phyloP scores from a whole-genome alignment of 2,797 vertebrate genomes.

The Gorsachius magnificus region DNA sequence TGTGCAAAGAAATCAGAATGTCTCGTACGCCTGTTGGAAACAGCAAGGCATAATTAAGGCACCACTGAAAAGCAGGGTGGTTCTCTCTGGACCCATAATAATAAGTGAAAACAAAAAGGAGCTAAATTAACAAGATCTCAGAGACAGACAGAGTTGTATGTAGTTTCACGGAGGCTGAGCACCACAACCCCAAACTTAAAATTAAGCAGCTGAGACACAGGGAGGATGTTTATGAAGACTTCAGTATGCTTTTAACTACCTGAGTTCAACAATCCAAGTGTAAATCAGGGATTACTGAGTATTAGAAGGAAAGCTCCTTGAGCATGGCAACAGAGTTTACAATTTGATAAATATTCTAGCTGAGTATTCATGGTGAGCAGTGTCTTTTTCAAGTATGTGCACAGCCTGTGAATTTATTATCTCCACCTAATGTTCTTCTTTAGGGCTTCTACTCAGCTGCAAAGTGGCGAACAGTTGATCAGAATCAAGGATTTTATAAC shows the following conservation, averaged over 20 bases:
- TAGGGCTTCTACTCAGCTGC: not conserved
- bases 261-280: not conserved
- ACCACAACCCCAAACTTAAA: not conserved
- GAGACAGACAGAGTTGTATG: not conserved
- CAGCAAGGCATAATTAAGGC: not conserved
- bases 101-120: not conserved
- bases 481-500: not conserved
- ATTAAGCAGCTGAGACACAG: not conserved
- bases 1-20: not conserved
- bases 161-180: not conserved
- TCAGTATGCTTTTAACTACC: not conserved
- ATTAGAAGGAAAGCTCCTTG: constrained; percentile 39
- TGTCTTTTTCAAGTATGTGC: constrained; percentile 30
- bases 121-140: not conserved
- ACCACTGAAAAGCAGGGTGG: not conserved
- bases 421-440: not conserved
- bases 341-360: constrained; percentile 51
- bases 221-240: not conserved
- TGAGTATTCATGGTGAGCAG: not conserved
- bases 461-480: not conserved
- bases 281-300: constrained; percentile 29
- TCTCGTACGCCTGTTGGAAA: not conserved
- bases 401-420: constrained; percentile 42
- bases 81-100: not conserved
- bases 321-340: constrained; percentile 23